These are phyloP conservation scores for Belgica antarctica DNA, from an alignment of 2,888 invertebrate genomes.

Conservation along the genomic window DNA sequence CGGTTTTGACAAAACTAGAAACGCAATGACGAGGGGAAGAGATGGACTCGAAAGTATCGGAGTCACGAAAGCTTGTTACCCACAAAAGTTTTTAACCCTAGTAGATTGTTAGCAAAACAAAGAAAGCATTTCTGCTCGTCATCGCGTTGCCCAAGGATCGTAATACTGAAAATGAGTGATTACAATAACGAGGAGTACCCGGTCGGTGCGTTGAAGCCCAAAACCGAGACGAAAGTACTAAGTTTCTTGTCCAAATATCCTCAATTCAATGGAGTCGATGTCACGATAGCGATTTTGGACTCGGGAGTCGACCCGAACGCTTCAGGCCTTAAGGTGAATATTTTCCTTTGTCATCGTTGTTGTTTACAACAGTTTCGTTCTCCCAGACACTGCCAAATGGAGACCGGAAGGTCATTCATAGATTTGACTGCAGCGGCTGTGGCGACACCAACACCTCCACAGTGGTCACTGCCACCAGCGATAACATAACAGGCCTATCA, in stretches of 20 bases:
- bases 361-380: no score
- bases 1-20: no score
- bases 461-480: slow-evolving; percentile 64
- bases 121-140: neutral
- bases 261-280: slow-evolving; percentile 85
- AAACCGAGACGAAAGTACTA: slow-evolving; percentile 88
- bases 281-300: slow-evolving; percentile 93
- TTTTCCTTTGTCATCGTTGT: slow-evolving; percentile 54
- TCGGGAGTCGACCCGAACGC: slow-evolving; percentile 98
- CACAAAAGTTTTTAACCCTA: no score
- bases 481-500: slow-evolving; percentile 77
- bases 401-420: slow-evolving; percentile 87
- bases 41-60: no score
- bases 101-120: no score
- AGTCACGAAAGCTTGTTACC: no score
- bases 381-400: slow-evolving; percentile 65
- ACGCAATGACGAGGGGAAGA: no score
- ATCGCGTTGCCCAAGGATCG: neutral
- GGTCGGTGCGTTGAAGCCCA: slow-evolving; percentile 81
- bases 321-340: slow-evolving; percentile 82
- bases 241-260: slow-evolving; percentile 86
- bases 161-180: slow-evolving; percentile 50
- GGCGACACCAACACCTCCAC: slow-evolving; percentile 94
- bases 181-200: slow-evolving; percentile 70
- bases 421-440: slow-evolving; percentile 93